Base-by-base conservation (phyloP, 2,113 vertebrate genomes). In the Platysteira castanea region DNA sequence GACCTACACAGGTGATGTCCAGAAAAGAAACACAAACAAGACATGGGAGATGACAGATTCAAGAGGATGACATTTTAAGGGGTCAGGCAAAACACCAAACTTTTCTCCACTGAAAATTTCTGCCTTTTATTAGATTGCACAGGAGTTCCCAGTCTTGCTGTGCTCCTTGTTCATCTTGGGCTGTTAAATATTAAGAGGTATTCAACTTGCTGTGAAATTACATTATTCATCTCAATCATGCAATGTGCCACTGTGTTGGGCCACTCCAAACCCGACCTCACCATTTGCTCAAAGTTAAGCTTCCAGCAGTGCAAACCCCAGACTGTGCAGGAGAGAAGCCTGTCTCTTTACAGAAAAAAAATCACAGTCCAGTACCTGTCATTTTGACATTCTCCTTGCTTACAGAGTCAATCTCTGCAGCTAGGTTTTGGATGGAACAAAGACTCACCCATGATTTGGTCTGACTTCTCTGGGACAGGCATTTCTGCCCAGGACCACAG, bases 151-250 rank as follows among this genome's bases (percentile, higher is more conserved):
- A 69, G 39, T 22, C 91, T 67, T 71, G 31, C 44, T 44, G 39
- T 31, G 39, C 33, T 68, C 74, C 81, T 89, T 7, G 1, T 57
- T 80, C 67, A 92, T 59, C 75, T 53, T n/a, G 26, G 19, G 19
- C n/a, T 0, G 0, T 54, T 70, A 75, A 74, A 69, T 47, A 88
- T 64, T 42, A 87, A 84, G 47, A 84, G 31, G 41, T 28, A 84
- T 64, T 84, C 64, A 78, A 44, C n/a, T 75, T 52, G 27, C 60
- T 86, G 49, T 59, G 64, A 89, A 87, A 89, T 81, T 42, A 90
- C 18, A 53, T 74, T 80, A 74, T 31, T 74, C n/a, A 56, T 26
- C 87, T 70, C 35, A 67, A 77, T 76, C 39, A 59, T 2, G 2
- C 28, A 81, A 65, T 0, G 9, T 21, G 61, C 28, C 53, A 47